Evolutionary conservation across 2,888 invertebrate genomes (phyloP).

Genomic region (Bembecia ichneumoniformis): DNA sequence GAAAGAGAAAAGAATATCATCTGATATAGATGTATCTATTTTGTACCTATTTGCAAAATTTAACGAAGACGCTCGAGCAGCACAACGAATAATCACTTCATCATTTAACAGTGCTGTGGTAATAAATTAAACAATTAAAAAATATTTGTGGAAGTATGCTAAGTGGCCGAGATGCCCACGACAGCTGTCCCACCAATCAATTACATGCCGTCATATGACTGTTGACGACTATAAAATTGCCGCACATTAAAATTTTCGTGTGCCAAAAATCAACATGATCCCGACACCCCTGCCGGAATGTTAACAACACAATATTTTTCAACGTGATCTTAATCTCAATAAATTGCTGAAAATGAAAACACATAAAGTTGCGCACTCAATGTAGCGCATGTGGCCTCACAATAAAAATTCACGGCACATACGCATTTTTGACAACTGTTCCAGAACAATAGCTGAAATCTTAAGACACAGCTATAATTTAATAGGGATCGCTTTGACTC

Average conservation of each 20-base stretch:
- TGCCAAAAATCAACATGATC: constrained; percentile 64
- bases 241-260: constrained; percentile 50
- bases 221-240: constrained; percentile 58
- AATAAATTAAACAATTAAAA: background rate
- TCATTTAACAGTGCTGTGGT: background rate
- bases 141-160: constrained; percentile 34
- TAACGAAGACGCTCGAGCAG: no score
- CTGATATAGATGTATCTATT: no score
- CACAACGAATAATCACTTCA: background rate
- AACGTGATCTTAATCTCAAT: constrained; percentile 56
- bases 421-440: constrained; percentile 38
- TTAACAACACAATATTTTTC: constrained; percentile 66
- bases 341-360: constrained; percentile 59
- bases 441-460: constrained; percentile 50
- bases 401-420: constrained; percentile 22
- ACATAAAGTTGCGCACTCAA: constrained; percentile 46
- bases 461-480: constrained; percentile 45
- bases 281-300: constrained; percentile 42
- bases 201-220: constrained; percentile 54
- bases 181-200: constrained; percentile 63
- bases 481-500: constrained; percentile 54
- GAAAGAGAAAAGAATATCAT: no score
- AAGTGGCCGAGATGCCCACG: constrained; percentile 36
- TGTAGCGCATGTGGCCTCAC: constrained; percentile 29
- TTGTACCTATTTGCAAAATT: no score